Percentiles rank a stretch among this genome's conserved stretches.
phyloP scores from a whole-genome alignment of 2,888 invertebrate species.

The Drosophila mulleri region DNA sequence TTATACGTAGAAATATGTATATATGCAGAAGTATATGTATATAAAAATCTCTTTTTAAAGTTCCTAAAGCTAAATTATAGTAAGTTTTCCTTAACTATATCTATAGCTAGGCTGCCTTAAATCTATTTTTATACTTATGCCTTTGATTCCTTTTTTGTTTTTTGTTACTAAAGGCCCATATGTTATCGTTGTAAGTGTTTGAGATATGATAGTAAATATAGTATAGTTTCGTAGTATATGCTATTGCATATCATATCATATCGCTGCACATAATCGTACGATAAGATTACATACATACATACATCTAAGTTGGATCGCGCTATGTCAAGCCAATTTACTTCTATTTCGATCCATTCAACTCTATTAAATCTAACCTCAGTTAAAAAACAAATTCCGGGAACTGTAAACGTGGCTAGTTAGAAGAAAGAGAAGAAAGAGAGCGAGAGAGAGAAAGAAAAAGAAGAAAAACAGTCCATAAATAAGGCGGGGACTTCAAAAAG shows the following conservation, averaged over 20 bases:
- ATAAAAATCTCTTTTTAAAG: too few relatives aligned
- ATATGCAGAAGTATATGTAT: too few relatives aligned
- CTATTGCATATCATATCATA: slow-evolving; percentile 41
- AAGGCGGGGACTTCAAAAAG: slow-evolving; percentile 50
- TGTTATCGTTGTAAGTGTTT: slow-evolving; percentile 35
- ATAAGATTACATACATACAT: slow-evolving; percentile 54
- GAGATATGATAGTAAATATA: slow-evolving; percentile 22
- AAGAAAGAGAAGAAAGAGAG: background rate
- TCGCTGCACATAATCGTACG: slow-evolving; percentile 42
- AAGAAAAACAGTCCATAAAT: slow-evolving; percentile 51
- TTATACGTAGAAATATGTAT: too few relatives aligned
- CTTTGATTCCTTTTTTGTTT: background rate
- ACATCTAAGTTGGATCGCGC: background rate
- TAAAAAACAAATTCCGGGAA: slow-evolving; percentile 24
- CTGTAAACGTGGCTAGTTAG: slow-evolving; percentile 43
- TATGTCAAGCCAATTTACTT: slow-evolving; percentile 7
- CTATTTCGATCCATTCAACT: slow-evolving; percentile 10
- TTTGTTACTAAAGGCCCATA: slow-evolving; percentile 1
- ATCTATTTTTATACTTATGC: background rate
- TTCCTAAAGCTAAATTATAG: too few relatives aligned
- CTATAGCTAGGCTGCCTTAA: background rate
- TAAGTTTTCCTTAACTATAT: background rate
- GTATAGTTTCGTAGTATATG: background rate
- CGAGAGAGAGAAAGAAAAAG: background rate
- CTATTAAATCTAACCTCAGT: background rate